phyloP scores from a whole-genome alignment of 1,140 invertebrate species.

The Philopotamus ludificatus region DNA sequence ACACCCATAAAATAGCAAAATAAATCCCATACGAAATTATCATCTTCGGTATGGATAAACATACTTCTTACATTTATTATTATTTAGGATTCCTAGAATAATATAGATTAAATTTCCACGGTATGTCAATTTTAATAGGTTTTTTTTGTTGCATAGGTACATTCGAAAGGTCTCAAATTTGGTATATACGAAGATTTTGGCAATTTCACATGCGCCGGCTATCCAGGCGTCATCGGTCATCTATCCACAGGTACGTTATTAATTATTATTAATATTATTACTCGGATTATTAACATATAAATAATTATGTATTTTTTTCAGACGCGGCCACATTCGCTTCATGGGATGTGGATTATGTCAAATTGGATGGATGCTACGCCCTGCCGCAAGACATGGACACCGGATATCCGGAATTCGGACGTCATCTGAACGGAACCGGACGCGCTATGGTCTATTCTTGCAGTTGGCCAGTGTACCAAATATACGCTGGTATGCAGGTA shows the following conservation, averaged over 20 bases:
- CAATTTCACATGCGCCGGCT: conserved; percentile 91
- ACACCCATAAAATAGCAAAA: too few relatives aligned
- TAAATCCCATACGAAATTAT: too few relatives aligned
- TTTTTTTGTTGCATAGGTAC: too few relatives aligned
- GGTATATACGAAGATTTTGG: conserved; percentile 98
- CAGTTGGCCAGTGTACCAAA: conserved; percentile 96
- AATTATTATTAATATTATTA: conserved; percentile 12
- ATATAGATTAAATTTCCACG: too few relatives aligned
- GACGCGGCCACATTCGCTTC: conserved; percentile 85
- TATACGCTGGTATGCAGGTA: conserved; percentile 79
- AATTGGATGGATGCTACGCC: conserved; percentile 93
- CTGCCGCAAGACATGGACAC: conserved; percentile 78
- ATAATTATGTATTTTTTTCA: too few relatives aligned
- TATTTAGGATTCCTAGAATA: too few relatives aligned
- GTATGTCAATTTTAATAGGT: too few relatives aligned
- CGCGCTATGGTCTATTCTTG: conserved; percentile 95
- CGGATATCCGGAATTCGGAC: conserved; percentile 90
- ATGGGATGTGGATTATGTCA: conserved; percentile 96
- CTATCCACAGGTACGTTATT: conserved; percentile 60
- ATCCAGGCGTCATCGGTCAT: conserved; percentile 88
- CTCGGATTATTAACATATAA: too few relatives aligned
- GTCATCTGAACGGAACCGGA: conserved; percentile 82
- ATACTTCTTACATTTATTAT: too few relatives aligned
- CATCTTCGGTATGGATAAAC: too few relatives aligned
- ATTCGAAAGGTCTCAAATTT: conserved; percentile 90